Base-by-base conservation (phyloP, 2,113 vertebrate species). In the Plotosus lineatus region DNA sequence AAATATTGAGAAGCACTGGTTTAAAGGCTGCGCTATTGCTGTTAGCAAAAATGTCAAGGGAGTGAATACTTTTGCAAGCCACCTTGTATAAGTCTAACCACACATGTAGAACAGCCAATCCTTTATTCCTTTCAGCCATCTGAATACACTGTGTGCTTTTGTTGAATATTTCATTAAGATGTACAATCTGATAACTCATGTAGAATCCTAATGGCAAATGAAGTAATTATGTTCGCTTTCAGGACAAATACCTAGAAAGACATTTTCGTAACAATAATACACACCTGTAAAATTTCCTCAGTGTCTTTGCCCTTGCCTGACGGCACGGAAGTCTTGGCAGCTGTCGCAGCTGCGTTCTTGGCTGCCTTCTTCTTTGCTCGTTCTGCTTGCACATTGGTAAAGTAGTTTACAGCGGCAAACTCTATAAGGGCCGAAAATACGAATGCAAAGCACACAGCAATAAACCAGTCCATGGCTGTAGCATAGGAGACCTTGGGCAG, bases 381-480 rank as follows among this genome's bases (percentile, higher is more conserved):
- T 89, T 97, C 95, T 58, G 91, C 92, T 91, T 98, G 95, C 38
- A 92, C 90, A 31, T 98, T 97, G 85, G 97, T 99, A 90, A 99
- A 98, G 91, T 99, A 99, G 91, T 99, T 99, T 81, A 99, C 98
- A 73, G 98, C 98, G 46, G 97, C 98, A 79, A 99, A 99, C 90
- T 99, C 98, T 53, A 99, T 98, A 42, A 99, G 96, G 84, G 98
- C 98, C 23, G 98, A 99, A 92, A 99, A 99, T 82, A 99, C 98
- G 74, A 99, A 99, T 87, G 98, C 96, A 82, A 99, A 99, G 89
- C 98, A 99, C 83, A 99, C 97, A 0, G 98, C 98, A 82, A 99
- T 99, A 90, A 99, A 99, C 97, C 98, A 99, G 91, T 99, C 98
- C 98, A 99, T 99, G 51, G 98, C 98, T 0, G 98, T 99, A 81